A percentile compares a stretch with the other conserved stretches of the same genome.
phyloP scores from a whole-genome alignment of 2,797 vertebrate genomes.

The Oreochromis grahami region DNA sequence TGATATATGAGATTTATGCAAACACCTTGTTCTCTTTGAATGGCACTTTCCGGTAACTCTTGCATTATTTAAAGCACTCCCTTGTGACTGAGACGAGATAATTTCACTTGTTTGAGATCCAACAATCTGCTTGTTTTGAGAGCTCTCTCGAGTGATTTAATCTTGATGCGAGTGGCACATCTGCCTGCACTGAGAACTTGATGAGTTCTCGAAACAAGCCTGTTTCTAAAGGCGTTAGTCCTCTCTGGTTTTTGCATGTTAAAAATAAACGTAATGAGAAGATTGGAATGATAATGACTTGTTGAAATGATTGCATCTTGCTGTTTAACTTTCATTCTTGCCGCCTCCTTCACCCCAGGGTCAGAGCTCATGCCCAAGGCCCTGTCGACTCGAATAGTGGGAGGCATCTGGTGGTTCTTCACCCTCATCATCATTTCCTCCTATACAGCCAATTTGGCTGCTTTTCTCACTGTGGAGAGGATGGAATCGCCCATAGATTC shows the following conservation, averaged over 20 bases:
- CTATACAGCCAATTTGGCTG: constrained; percentile 97
- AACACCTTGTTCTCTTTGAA: constrained; percentile 14
- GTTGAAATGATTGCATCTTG: constrained; percentile 13
- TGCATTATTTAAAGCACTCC: constrained; percentile 37
- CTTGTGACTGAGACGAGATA: constrained; percentile 4
- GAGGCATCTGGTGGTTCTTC: constrained; percentile 99
- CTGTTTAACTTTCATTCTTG: constrained; percentile 23
- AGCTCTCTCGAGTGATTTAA: constrained; percentile 24
- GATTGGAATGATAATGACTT: constrained; percentile 2
- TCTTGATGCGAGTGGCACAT: not conserved
- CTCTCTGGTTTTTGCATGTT: not conserved
- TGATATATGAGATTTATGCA: constrained; percentile 34
- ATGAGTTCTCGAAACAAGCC: constrained; percentile 26
- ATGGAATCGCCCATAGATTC: constrained; percentile 99
- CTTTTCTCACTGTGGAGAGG: constrained; percentile 97
- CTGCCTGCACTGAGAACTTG: constrained; percentile 6
- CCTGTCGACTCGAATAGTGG: constrained; percentile 97
- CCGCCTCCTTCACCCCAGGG: constrained; percentile 80
- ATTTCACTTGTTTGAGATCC: constrained; percentile 36
- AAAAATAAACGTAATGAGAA: constrained; percentile 8
- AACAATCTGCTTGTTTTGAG: constrained; percentile 37
- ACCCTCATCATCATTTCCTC: constrained; percentile 99
- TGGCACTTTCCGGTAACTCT: not conserved
- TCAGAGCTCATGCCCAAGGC: constrained; percentile 99
- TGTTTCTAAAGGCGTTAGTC: not conserved